Percentiles rank a stretch among this genome's conserved stretches.
Evolutionary conservation across 2,113 vertebrate species (phyloP).

Genomic region (Apodemus sylvaticus): DNA sequence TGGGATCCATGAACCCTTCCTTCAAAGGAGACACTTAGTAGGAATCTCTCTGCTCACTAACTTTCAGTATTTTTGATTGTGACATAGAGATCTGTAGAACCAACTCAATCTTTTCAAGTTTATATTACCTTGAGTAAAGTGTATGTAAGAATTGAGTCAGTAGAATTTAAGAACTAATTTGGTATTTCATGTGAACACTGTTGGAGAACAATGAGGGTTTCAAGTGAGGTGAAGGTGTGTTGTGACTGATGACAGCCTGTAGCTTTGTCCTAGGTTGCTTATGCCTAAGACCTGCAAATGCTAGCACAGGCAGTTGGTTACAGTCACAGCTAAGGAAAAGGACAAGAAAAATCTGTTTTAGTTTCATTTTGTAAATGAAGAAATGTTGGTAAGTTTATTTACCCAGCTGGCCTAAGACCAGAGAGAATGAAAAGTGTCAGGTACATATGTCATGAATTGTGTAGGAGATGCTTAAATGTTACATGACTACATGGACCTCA

Average conservation of each 20-base stretch:
- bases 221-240: not conserved
- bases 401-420: not conserved
- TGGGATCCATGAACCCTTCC: not conserved
- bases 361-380: slow-evolving; percentile 1
- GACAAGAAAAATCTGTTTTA: not conserved
- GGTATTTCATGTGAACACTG: not conserved
- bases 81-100: not conserved
- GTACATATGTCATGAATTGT: not conserved
- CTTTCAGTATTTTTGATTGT: not conserved
- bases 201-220: not conserved
- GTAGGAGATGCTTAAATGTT: not conserved
- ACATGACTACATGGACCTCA: not conserved
- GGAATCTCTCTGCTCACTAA: not conserved
- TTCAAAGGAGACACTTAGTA: not conserved
- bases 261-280: not conserved
- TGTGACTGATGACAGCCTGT: not conserved
- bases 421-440: not conserved
- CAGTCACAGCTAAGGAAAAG: not conserved
- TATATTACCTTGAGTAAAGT: not conserved
- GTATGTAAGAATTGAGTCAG: not conserved
- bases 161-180: not conserved
- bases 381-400: not conserved
- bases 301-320: not conserved
- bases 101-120: not conserved
- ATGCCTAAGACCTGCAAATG: not conserved